Evolutionary conservation across 2,888 invertebrate genomes (phyloP), one percentile per base, ranked within the genome.

Genomic region (Pseudoips prasinana): DNA sequence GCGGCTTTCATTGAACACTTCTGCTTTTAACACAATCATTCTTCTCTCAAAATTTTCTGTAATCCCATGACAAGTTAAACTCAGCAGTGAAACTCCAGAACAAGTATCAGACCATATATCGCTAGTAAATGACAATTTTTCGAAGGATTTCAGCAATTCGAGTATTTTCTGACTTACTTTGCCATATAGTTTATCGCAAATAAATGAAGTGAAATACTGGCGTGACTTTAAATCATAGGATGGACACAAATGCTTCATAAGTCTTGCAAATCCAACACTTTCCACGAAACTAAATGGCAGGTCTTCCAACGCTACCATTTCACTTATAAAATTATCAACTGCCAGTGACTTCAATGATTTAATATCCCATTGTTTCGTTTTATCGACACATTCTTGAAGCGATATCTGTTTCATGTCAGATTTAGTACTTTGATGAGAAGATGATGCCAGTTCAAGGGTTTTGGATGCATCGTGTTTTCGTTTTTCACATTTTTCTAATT

Each of bases 241-340:
- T 6, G 51, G 47, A n/a, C 34, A 33, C 17, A 43, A 7, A 17
- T 38, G 35, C 5, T 49, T 41, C 7, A 54, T 38, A n/a, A 49
- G 25, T 39, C 51, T 46, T 8, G 31, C 29, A 33, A 54, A 50
- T 30, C 46, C 47, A 27, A 47, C 9, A 11, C 44, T 17, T 40
- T 52, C 48, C 25, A 49, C 52, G 31, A 46, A 43, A 33, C 31
- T 46, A 47, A 49, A 49, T 28, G 43, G 41, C 29, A 49, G 37
- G 26, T 46, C 26, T 8, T 52, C 38, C 35, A 52, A 28, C 26
- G 39, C 44, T 8, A 52, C 39, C 46, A 52, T 49, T 40, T 46
- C 46, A 8, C 30, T 18, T 9, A 30, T 30, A 9, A 30, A 30
- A 30, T 30, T 24, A 30, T 24, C 30, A 23, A 30, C 9, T 18